Percentiles rank a stretch among this genome's conserved stretches.
phyloP scores from a whole-genome alignment of 1,140 invertebrate genomes.

The Bombus superbus region DNA sequence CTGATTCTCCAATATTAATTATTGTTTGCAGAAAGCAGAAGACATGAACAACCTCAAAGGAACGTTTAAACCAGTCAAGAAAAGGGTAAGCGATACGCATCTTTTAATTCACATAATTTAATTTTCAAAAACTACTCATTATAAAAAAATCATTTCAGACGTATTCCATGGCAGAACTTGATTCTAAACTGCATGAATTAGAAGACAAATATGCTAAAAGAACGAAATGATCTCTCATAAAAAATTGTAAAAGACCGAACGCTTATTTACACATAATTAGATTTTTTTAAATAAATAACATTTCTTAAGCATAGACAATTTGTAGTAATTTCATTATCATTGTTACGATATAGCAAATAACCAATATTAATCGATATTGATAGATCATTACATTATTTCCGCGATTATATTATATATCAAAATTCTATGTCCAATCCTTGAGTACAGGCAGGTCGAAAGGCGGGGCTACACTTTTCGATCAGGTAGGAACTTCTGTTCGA shows the following conservation, averaged over 20 bases:
- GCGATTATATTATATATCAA: neutral
- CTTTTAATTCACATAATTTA: conserved; percentile 11
- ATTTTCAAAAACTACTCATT: neutral
- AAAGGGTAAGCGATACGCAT: conserved; percentile 63
- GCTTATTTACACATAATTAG: neutral
- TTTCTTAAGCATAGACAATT: neutral
- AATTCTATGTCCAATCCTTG: neutral
- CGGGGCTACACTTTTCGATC: neutral
- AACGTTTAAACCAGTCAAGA: conserved; percentile 48
- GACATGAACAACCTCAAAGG: conserved; percentile 45
- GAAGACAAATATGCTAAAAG: conserved; percentile 74
- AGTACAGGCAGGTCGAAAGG: conserved; percentile 6
- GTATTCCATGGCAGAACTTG: conserved; percentile 74
- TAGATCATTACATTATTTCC: neutral
- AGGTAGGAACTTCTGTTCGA: conserved; percentile 59
- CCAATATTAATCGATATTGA: neutral
- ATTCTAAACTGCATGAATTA: conserved; percentile 73
- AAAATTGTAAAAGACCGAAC: neutral
- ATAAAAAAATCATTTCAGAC: conserved; percentile 67
- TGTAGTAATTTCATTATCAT: neutral
- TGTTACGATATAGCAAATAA: no score
- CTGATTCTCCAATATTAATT: neutral
- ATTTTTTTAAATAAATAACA: conserved; percentile 16
- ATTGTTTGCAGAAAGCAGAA: conserved; percentile 35
- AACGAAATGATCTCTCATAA: conserved; percentile 58